Evolutionary conservation across 2,888 invertebrate genomes (phyloP).

Genomic region (Bugula neritina): DNA sequence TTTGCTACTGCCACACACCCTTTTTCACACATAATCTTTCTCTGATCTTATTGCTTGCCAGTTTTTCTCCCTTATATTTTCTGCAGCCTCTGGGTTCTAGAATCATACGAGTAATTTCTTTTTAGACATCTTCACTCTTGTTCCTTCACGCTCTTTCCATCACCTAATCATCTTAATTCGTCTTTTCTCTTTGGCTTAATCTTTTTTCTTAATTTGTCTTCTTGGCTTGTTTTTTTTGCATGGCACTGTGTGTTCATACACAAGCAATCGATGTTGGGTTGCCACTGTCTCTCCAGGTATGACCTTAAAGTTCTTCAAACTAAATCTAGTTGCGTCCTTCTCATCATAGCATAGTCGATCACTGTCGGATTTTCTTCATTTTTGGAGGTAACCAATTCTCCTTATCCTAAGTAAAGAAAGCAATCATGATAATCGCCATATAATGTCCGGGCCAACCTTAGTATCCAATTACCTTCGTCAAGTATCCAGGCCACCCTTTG

Average conservation of each 20-base stretch:
- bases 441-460: neutral
- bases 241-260: neutral
- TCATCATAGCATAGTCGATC: neutral
- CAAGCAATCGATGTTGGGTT: neutral
- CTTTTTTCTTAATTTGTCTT: neutral
- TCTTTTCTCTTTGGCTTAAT: neutral
- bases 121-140: neutral
- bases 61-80: neutral
- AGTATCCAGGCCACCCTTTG: too few species aligned
- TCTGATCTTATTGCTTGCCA: neutral
- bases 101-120: neutral
- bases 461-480: neutral
- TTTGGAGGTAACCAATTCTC: neutral
- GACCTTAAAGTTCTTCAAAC: neutral
- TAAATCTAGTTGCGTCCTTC: neutral
- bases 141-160: neutral
- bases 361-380: neutral
- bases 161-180: neutral
- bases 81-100: neutral
- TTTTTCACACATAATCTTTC: neutral
- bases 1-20: neutral
- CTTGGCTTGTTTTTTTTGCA: neutral
- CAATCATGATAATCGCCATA: neutral
- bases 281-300: neutral
- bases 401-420: neutral